These are phyloP conservation scores for Troilus luridus DNA, from an alignment of 2,888 invertebrate species.

Conservation along the genomic window DNA sequence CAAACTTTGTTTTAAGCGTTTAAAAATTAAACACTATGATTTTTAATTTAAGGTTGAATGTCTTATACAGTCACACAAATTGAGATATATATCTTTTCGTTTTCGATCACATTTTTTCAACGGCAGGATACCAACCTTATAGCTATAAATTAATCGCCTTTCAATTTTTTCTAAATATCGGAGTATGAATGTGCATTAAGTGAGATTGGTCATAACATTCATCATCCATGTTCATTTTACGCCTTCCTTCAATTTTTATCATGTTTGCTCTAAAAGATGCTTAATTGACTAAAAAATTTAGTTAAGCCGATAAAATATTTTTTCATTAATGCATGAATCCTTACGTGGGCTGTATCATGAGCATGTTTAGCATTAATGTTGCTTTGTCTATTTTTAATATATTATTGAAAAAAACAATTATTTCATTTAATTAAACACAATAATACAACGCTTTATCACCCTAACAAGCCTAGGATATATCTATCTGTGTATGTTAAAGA, in stretches of 20 bases:
- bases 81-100: conserved; percentile 36
- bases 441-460: conserved; percentile 11
- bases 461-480: neutral
- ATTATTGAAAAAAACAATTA: neutral
- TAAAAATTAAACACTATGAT: conserved; percentile 46
- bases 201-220: conserved; percentile 51
- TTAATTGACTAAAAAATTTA: conserved; percentile 47
- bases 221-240: conserved; percentile 56
- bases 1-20: conserved; percentile 56
- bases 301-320: conserved; percentile 47
- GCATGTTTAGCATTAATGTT: conserved; percentile 45
- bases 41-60: conserved; percentile 29
- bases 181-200: conserved; percentile 47
- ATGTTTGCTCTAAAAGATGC: conserved; percentile 40
- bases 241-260: conserved; percentile 49
- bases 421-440: conserved; percentile 5
- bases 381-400: neutral
- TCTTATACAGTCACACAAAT: conserved; percentile 35
- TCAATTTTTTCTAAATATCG: neutral
- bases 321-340: conserved; percentile 48
- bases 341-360: conserved; percentile 30
- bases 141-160: neutral
- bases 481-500: neutral
- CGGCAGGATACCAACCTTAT: conserved; percentile 57
- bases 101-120: conserved; percentile 32